phyloP scores from a whole-genome alignment of 2,888 invertebrate genomes.

The Synergus itoensis region DNA sequence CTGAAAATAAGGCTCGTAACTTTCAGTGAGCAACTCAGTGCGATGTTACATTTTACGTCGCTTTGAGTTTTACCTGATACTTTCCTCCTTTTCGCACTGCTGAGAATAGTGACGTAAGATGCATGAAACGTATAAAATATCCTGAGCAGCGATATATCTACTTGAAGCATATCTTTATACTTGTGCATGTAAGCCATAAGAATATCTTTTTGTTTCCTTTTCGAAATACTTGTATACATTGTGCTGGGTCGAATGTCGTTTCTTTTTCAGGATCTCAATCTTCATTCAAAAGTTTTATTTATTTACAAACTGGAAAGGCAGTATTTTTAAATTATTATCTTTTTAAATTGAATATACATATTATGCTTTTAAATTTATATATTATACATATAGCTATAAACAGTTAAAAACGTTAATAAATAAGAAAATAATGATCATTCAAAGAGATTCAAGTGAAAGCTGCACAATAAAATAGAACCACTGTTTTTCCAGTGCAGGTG shows the following conservation, averaged over 20 bases:
- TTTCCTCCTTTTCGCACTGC: conserved; percentile 25
- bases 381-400: no score
- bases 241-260: conserved; percentile 23
- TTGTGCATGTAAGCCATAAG: neutral
- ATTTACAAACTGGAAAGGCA: neutral
- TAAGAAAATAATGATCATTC: neutral
- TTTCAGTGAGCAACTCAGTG: conserved; percentile 5
- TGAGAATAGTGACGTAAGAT: conserved; percentile 2
- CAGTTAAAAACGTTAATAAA: no score
- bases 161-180: neutral
- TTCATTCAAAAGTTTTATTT: neutral
- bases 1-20: conserved; percentile 10
- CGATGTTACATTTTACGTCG: conserved; percentile 17
- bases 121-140: conserved; percentile 8
- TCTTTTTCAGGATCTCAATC: neutral
- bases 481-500: conserved; percentile 24
- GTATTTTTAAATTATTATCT: neutral
- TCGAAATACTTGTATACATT: neutral
- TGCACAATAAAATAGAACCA: neutral
- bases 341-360: no score
- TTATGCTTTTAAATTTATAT: no score
- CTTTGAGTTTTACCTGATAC: conserved; percentile 27
- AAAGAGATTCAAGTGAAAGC: neutral
- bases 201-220: neutral
- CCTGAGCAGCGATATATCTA: neutral